Evolutionary conservation across 2,113 vertebrate species (phyloP), one percentile per base, ranked within the genome.

Genomic region (Apus apus): DNA sequence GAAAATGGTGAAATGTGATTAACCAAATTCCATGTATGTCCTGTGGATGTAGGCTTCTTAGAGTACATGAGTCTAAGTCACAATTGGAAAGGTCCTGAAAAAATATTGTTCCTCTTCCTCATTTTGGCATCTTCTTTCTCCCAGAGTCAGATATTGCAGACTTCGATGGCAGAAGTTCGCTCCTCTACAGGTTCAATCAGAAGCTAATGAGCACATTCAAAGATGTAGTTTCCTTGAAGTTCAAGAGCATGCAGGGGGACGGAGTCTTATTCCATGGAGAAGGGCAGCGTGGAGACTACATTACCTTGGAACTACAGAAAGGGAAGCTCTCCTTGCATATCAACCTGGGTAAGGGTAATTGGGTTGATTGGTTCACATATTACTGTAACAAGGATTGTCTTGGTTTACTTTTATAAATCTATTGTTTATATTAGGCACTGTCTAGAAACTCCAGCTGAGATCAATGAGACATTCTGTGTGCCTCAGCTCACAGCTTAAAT

Each of bases 181-280:
- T 99, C 86, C 98, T 99, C n/a, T 99, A 99, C 91, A 99, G 99
- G 97, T 99, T 99, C 96, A 99, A 99, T 97, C 99, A 99, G 98
- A 99, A 99, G 94, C 98, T 99, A 84, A 99, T 99, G 99, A 99
- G 99, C 50, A 99, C 99, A 1, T 99, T 99, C 96, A 99, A 99
- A 97, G 99, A 99, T 57, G 99, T 99, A 81, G 98, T 99, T 96
- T 99, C 99, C 29, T 98, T 99, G 92, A 98, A 98, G 92, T 99
- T 99, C 97, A 99, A 99, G 96, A 99, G 99, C 95, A 98, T 99
- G 85, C 99, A 99, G 94, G 98, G 98, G 5, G 99, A 99, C 72
- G 99, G 99, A 11, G 99, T 99, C 30, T 90, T 99, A 53, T 98
- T 99, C 93, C 99, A 99, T 9, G 99, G 99, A 60, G 99, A 99